phyloP scores from a whole-genome alignment of 2,113 vertebrate genomes.

The Henicopernis longicauda region DNA sequence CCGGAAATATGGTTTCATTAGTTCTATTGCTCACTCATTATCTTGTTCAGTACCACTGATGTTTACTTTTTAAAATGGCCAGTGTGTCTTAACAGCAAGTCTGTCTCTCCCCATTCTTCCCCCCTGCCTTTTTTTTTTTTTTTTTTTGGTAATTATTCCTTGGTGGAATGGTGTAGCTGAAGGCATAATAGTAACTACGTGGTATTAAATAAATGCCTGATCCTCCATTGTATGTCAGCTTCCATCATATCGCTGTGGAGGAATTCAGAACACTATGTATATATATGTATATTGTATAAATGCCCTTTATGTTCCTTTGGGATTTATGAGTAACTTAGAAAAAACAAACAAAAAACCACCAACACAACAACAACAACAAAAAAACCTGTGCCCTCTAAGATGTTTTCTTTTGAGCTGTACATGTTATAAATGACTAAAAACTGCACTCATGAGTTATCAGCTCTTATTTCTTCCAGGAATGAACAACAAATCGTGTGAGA shows the following conservation, averaged over 20 bases:
- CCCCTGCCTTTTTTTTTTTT: neutral
- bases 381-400: neutral
- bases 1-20: neutral
- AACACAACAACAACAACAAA: too few relatives aligned
- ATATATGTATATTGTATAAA: neutral
- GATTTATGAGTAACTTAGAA: neutral
- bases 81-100: neutral
- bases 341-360: too few relatives aligned
- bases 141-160: neutral
- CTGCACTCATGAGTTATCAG: neutral
- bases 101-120: neutral
- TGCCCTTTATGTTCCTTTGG: neutral
- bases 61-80: rapidly evolving
- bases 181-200: neutral
- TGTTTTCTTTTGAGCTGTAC: neutral
- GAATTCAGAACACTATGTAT: neutral
- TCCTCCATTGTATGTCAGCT: neutral
- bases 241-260: neutral
- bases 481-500: neutral
- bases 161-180: neutral
- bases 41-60: neutral
- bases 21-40: neutral
- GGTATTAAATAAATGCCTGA: neutral
- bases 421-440: neutral
- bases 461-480: neutral